These are phyloP conservation scores for Lepisosteus osseus DNA, from an alignment of 2,113 vertebrate genomes.

Conservation along the genomic window DNA sequence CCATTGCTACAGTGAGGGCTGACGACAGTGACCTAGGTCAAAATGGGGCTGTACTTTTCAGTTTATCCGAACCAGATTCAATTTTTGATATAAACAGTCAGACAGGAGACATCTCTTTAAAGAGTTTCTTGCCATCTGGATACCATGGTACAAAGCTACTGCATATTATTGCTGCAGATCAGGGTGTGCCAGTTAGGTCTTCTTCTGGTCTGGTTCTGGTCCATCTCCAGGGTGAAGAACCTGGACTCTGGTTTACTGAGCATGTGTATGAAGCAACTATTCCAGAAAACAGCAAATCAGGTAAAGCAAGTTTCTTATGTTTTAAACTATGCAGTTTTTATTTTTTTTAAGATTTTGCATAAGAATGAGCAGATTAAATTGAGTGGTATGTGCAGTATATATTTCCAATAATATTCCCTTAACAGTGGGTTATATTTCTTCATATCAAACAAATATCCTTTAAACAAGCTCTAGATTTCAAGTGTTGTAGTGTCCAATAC, in stretches of 20 bases:
- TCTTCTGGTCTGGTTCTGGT: constrained; percentile 74
- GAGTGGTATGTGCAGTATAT: too few species aligned
- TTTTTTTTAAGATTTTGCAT: too few species aligned
- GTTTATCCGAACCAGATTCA: constrained; percentile 54
- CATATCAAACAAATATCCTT: too few species aligned
- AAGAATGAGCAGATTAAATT: too few species aligned
- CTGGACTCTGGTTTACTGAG: constrained; percentile 69
- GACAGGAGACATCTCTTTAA: constrained; percentile 75
- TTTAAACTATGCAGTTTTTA: too few species aligned
- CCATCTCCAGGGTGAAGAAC: constrained; percentile 64
- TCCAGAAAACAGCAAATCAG: constrained; percentile 76
- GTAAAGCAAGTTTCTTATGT: constrained; percentile 48
- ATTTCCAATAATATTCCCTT: too few species aligned
- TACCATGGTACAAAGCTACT: constrained; percentile 64
- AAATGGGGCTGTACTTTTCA: constrained; percentile 74
- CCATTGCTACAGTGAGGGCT: constrained; percentile 59
- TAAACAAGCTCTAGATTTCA: too few species aligned
- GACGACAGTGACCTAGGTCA: constrained; percentile 72
- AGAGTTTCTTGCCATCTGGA: constrained; percentile 48
- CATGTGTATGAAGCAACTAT: constrained; percentile 66
- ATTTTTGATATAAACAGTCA: constrained; percentile 64
- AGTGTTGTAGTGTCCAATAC: too few species aligned
- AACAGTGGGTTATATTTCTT: too few species aligned
- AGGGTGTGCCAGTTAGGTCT: constrained; percentile 64
- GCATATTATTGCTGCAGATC: constrained; percentile 68